Evolutionary conservation across 2,888 invertebrate genomes (phyloP).

Genomic region (Trilocha varians): DNA sequence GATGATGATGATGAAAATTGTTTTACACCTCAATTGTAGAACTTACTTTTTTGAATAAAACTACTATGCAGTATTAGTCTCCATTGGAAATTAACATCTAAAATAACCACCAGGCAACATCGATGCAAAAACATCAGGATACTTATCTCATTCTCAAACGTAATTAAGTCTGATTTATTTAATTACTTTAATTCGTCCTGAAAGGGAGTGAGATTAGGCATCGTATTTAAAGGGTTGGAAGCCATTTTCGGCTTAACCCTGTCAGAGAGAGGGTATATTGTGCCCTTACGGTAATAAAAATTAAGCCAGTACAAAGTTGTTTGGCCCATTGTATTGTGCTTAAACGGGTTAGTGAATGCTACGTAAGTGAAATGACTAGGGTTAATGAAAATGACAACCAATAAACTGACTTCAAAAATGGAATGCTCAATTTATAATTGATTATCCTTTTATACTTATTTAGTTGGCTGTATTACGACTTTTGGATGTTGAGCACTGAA

Average conservation of each 20-base stretch:
- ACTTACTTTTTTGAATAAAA: too few species aligned
- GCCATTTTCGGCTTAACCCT: slow-evolving; percentile 21
- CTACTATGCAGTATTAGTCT: neutral
- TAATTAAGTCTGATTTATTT: slow-evolving; percentile 47
- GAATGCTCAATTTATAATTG: too few species aligned
- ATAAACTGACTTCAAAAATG: too few species aligned
- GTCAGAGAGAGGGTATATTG: slow-evolving; percentile 13
- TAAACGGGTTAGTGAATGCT: slow-evolving; percentile 10
- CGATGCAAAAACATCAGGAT: neutral
- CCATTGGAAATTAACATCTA: neutral
- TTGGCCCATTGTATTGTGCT: slow-evolving; percentile 9
- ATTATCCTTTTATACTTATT: too few species aligned
- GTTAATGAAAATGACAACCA: too few species aligned
- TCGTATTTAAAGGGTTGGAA: slow-evolving; percentile 17
- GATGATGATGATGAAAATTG: too few species aligned
- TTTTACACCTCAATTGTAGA: too few species aligned
- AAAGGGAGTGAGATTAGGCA: slow-evolving; percentile 31
- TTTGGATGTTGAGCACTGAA: too few species aligned
- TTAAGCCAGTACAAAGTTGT: slow-evolving; percentile 18
- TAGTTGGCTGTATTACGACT: too few species aligned
- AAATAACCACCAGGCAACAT: neutral
- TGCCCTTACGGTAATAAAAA: slow-evolving; percentile 18
- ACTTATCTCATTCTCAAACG: slow-evolving; percentile 6
- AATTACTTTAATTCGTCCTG: slow-evolving; percentile 35
- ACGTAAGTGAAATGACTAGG: slow-evolving; percentile 4